Percentiles rank a stretch among this genome's conserved stretches.
Evolutionary conservation across 2,113 vertebrate species (phyloP).

Genomic region (Donacobius atricapilla): DNA sequence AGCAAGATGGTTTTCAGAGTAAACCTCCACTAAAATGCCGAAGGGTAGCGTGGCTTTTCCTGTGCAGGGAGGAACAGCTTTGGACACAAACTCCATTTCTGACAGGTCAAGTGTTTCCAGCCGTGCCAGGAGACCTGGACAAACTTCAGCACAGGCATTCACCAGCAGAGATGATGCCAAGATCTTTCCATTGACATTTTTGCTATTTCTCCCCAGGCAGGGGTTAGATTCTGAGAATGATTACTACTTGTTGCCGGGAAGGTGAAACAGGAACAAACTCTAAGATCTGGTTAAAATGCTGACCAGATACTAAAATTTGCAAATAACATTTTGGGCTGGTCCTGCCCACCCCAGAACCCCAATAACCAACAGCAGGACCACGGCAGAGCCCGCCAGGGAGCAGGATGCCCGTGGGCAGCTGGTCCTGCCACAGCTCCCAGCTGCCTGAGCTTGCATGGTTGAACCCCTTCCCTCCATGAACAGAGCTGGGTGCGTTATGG

Average conservation of each 20-base stretch:
- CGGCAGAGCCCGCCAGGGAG: not conserved
- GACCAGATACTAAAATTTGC: not conserved
- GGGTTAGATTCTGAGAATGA: not conserved
- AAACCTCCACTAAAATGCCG: not conserved
- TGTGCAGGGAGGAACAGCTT: not conserved
- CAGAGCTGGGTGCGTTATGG: not conserved
- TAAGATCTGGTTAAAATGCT: not conserved
- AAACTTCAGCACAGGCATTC: not conserved
- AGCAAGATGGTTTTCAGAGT: not conserved
- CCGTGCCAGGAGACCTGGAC: not conserved
- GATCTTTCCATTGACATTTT: not conserved
- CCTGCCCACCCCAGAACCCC: not conserved
- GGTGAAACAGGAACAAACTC: not conserved
- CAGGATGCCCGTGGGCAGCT: accelerated
- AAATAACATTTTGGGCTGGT: not conserved
- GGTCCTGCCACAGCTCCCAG: not conserved
- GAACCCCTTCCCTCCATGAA: not conserved
- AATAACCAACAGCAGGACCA: accelerated
- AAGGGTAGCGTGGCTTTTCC: not conserved
- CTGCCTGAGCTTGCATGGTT: not conserved
- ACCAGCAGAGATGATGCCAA: not conserved
- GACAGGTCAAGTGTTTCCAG: conserved; percentile 39
- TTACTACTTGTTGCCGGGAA: not conserved
- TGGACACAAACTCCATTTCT: not conserved
- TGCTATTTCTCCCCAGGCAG: not conserved